These are phyloP conservation scores for Papilio machaon DNA, from an alignment of 1,140 invertebrate species.

Conservation along the genomic window DNA sequence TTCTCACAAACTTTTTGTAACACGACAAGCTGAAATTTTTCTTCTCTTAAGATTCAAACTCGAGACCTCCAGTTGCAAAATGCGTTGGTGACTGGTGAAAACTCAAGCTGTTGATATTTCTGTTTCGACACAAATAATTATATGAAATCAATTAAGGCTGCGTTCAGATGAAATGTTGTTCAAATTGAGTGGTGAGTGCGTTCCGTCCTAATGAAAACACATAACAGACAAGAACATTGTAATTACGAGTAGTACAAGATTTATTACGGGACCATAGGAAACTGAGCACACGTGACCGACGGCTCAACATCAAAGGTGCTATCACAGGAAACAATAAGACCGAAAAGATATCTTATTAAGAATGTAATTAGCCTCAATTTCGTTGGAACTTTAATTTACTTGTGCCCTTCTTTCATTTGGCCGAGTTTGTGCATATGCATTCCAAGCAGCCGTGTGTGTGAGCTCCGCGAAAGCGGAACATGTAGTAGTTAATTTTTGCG, in stretches of 20 bases:
- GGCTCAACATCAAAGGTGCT: slow-evolving; percentile 52
- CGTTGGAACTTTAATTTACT: slow-evolving; percentile 49
- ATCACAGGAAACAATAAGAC: slow-evolving; percentile 51
- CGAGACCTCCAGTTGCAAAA: neutral
- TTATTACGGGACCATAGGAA: slow-evolving; percentile 79
- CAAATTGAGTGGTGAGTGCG: slow-evolving; percentile 50
- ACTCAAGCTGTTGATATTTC: neutral
- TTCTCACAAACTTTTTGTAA: neutral
- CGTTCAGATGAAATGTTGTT: slow-evolving; percentile 37
- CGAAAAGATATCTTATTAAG: slow-evolving; percentile 66
- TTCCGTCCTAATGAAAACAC: slow-evolving; percentile 76
- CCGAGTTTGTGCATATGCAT: slow-evolving; percentile 74
- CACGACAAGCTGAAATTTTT: neutral
- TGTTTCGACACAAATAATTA: neutral
- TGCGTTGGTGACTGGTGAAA: neutral
- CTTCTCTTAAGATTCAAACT: neutral
- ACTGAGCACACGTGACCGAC: slow-evolving; percentile 77
- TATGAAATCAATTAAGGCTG: slow-evolving; percentile 31
- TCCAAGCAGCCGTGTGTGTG: slow-evolving; percentile 68
- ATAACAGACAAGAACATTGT: slow-evolving; percentile 80
- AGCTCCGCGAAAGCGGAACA: slow-evolving; percentile 71
- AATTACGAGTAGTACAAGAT: slow-evolving; percentile 80
- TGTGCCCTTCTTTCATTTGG: slow-evolving; percentile 51
- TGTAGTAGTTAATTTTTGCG: slow-evolving; percentile 83
- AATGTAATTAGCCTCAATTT: slow-evolving; percentile 69